Conservation (phyloP, 2,888 invertebrate genomes). For the Chesias legatella region DNA sequence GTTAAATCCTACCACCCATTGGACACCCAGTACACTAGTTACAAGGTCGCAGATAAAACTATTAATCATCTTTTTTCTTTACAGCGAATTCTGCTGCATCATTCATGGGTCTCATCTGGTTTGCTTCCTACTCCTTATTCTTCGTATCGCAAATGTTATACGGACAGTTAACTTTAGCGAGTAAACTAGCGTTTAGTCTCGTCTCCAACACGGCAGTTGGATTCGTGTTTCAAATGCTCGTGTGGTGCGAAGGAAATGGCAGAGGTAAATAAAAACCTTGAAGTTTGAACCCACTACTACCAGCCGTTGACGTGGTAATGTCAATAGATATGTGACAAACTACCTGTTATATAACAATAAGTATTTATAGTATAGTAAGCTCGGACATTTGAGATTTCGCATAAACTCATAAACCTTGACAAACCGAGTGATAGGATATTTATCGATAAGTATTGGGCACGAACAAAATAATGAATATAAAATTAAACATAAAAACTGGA, state of each 20-base stretch:
- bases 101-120: conserved; percentile 89
- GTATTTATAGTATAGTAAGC: too few species aligned
- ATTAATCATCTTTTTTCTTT: conserved; percentile 24
- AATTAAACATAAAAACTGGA: too few species aligned
- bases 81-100: conserved; percentile 91
- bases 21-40: too few species aligned
- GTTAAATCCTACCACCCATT: too few species aligned
- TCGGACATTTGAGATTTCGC: not conserved
- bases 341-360: too few species aligned
- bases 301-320: too few species aligned
- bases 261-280: conserved; percentile 66
- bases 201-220: conserved; percentile 90
- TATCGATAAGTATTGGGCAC: too few species aligned
- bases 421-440: too few species aligned
- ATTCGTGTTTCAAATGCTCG: conserved; percentile 87
- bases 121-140: conserved; percentile 87
- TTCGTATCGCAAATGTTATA: conserved; percentile 85
- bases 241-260: conserved; percentile 87
- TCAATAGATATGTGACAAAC: not conserved
- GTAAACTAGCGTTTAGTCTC: conserved; percentile 84
- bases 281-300: not conserved
- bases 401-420: too few species aligned
- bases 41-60: not conserved
- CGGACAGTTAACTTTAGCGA: conserved; percentile 73
- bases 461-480: too few species aligned